Conservation (phyloP, 2,888 invertebrate species). For the Tetrapedia diversipes region DNA sequence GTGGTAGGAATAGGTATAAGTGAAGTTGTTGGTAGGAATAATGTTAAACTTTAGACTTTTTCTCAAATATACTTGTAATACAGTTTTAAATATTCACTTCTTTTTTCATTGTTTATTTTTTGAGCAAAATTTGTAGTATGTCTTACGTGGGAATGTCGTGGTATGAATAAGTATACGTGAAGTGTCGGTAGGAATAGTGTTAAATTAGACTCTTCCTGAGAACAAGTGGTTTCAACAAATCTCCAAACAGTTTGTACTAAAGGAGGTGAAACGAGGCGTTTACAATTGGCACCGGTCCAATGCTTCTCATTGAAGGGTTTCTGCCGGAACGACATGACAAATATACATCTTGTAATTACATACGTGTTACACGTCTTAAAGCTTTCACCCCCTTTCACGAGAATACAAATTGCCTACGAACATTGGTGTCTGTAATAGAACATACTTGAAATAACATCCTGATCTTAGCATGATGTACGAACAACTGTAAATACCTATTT, state of each 20-base stretch:
- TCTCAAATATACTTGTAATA: too few species aligned
- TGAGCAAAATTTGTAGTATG: too few species aligned
- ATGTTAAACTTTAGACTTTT: too few species aligned
- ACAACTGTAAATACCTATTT: background rate
- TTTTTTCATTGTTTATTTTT: too few species aligned
- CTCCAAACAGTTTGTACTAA: slow-evolving; percentile 19
- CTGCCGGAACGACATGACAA: background rate
- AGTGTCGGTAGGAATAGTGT: too few species aligned
- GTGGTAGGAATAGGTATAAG: too few species aligned
- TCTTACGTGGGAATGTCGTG: too few species aligned
- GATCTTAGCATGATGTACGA: background rate
- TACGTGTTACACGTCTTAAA: background rate
- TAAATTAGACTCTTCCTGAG: too few species aligned
- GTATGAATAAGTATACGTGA: too few species aligned
- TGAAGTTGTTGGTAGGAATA: too few species aligned
- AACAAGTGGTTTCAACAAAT: slow-evolving; percentile 18
- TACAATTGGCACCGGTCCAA: slow-evolving; percentile 40
- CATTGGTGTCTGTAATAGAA: slow-evolving; percentile 1
- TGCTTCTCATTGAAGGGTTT: slow-evolving; percentile 22
- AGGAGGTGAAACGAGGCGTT: slow-evolving; percentile 30
- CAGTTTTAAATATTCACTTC: too few species aligned
- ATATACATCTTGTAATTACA: slow-evolving; percentile 19
- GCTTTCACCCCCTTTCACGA: background rate
- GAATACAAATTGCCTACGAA: background rate
- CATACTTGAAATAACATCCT: background rate